Base-by-base conservation (phyloP, 35 echinoderm and acorn worm species). In the Strongylocentrotus purpuratus region DNA sequence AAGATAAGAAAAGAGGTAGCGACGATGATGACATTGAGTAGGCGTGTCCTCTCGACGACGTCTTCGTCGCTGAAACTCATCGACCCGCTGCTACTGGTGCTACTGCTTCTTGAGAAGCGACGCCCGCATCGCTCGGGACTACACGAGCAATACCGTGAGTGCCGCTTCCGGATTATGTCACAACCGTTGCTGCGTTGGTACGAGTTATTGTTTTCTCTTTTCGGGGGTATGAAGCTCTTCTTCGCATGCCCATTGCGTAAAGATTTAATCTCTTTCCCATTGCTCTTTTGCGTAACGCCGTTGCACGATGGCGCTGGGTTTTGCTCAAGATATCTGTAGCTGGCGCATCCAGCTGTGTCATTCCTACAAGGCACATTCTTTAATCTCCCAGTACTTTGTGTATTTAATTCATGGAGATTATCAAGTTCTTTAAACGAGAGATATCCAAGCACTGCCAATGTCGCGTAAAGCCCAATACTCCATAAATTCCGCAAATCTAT, bases 1-100 rank as follows among this genome's bases (percentile, higher is more conserved):
- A 99, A 96, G 17, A 99, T 94, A 32, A 99, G 93, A 4, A 99
- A 94, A 17, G 97, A 92, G 47, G 97, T 90, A 48, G 95, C 94
- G 10, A 98, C 90, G n/a, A 98, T 95, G 33, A 98, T 47, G 3
- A 96, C 95, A 70, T 97, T 96, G 31, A 97, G 52, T 12, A 91
- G 65, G 61, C 94, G 88, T 31, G 46, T 88, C 28, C 95, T 70
- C 61, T 97, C 94, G 6, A 13, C 87, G 31, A 89, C 25, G 8
- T 89, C 87, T 7, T 93, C 91, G 1, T 47, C 31, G 0, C 13
- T 12, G 45, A 25, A 33, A 13, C 45, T 20, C 46, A 48, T 58
- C 46, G 91, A 31, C 31, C 31, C 31, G 12, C 48, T 58, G 15
- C 31, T 46, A 22, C 46, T 46, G 20, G 22, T 22, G 31, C 91